Evolutionary conservation across 2,888 invertebrate genomes (phyloP), one percentile per base, ranked within the genome.

Genomic region (Tipula vernalis): DNA sequence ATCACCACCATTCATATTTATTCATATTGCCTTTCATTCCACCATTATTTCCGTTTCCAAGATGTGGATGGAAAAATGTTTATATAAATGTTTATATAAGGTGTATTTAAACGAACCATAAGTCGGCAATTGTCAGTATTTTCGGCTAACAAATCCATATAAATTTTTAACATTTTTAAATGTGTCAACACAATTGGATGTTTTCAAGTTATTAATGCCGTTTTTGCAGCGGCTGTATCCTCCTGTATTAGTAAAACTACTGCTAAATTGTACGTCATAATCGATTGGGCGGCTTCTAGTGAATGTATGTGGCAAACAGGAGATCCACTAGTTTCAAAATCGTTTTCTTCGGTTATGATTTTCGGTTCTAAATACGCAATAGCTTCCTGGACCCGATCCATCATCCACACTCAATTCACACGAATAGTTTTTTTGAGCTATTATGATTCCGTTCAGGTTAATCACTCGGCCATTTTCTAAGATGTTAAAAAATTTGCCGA

Each of bases 311-410:
- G 90, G 91, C 91, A 91, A 95, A 89, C 92, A 93, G 93, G 89
- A 57, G 90, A 89, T 86, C 92, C 91, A 13, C 92, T 92, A 44
- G 91, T 90, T 88, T 92, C 92, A 87, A 92, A 90, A 88, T 91
- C 91, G 87, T 92, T 91, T 5, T 92, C 92, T 88, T 94, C 93
- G 87, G 92, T 92, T 41, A 96, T 94, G 91, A 94, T 94, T 86
- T 95, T 95, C 1, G 95, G 96, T 89, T 97, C 96, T 86, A 98
- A 92, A 91, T 97, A 95, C 87, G 96, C 95, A 12, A 97, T 93
- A 0, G 98, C 98, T 91, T 98, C 97, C 0, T 94, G 92, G 88
- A 97, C 94, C 91, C 95, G 94, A 90, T 98, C 96, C 90, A 97
- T 92, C 89, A 96, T 94, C n/a, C n/a, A n/a, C n/a, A n/a, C n/a